These are phyloP conservation scores for Craterocephalus amniculus DNA, from an alignment of 2,797 vertebrate genomes.

Conservation along the genomic window DNA sequence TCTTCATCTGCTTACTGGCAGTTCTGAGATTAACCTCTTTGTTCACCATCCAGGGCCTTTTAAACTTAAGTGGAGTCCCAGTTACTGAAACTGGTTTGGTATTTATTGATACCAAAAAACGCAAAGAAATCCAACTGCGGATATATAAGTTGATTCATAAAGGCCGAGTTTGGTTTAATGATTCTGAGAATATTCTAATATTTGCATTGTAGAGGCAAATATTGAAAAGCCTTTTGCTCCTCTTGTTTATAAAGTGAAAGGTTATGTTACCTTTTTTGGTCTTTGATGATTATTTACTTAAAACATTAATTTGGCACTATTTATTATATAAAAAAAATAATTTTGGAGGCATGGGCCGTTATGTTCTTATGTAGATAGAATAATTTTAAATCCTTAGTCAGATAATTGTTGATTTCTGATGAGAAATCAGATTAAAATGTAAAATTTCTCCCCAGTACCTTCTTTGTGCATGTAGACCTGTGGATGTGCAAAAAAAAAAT, in stretches of 20 bases:
- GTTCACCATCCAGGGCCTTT: conserved; percentile 2
- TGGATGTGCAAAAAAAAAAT: not conserved
- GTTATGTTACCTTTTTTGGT: not conserved
- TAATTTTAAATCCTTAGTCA: not conserved
- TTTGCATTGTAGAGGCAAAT: not conserved
- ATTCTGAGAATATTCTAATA: not conserved
- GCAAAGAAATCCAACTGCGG: not conserved
- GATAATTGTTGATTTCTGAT: not conserved
- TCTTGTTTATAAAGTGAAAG: not conserved
- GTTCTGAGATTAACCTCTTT: not conserved
- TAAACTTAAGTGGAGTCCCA: not conserved
- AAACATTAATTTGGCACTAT: not conserved
- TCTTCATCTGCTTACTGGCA: conserved; percentile 3
- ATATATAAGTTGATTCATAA: not conserved
- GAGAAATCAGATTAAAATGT: not conserved
- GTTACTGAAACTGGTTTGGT: not conserved
- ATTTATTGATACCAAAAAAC: not conserved
- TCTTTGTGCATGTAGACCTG: not conserved
- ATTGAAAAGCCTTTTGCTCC: not conserved
- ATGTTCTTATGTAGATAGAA: not conserved
- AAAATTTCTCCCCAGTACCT: not conserved
- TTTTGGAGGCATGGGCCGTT: not conserved
- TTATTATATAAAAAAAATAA: not conserved
- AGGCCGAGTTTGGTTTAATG: not conserved
- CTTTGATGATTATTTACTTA: not conserved